Evolutionary conservation across 2,888 invertebrate species (phyloP).

Genomic region (Metacarcinus magister): DNA sequence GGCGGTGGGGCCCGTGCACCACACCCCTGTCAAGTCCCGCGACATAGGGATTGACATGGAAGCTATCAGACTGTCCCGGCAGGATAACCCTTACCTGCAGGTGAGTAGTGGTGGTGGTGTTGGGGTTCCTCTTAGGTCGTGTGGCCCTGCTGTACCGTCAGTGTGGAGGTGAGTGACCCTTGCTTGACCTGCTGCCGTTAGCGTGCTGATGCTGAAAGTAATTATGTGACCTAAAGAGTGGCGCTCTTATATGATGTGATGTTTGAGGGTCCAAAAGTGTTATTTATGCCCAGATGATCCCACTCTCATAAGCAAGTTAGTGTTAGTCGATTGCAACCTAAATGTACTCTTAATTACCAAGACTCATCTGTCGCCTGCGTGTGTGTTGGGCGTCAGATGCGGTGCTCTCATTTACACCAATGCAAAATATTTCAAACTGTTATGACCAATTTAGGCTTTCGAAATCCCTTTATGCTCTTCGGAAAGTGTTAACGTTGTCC

Average conservation of each 20-base stretch:
- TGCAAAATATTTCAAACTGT: not conserved
- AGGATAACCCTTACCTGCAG: constrained; percentile 93
- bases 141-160: not conserved
- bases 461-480: not conserved
- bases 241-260: no score
- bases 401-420: not conserved
- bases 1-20: constrained; percentile 57
- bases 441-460: not conserved
- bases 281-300: no score
- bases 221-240: no score
- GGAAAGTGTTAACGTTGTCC: not conserved
- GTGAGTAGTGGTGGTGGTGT: constrained; percentile 85
- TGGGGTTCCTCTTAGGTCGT: not conserved
- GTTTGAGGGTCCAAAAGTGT: no score
- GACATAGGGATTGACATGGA: constrained; percentile 90
- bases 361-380: no score
- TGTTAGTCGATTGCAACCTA: no score
- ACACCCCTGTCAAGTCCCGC: constrained; percentile 74
- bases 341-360: no score
- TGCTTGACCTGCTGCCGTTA: no score
- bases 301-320: no score
- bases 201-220: no score
- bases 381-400: no score
- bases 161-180: not conserved
- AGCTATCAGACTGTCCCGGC: constrained; percentile 91